Percentiles rank a stretch among this genome's conserved stretches.
Conservation (phyloP, 2,888 invertebrate genomes). For the Oligia fasciuncula region DNA sequence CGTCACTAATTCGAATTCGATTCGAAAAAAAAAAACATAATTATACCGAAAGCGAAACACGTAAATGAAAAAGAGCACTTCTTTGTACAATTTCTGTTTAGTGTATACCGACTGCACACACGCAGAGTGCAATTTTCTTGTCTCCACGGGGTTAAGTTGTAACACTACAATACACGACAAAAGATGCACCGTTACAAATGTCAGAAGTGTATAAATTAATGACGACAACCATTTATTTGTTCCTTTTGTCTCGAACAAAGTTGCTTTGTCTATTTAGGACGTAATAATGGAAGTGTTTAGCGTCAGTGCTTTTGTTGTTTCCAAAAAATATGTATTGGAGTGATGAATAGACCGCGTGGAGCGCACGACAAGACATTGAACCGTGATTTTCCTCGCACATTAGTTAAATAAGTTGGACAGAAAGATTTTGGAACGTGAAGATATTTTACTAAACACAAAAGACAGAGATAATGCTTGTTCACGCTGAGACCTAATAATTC, state of each 20-base stretch:
- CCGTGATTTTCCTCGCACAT: constrained; percentile 84
- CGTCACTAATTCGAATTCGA: constrained; percentile 86
- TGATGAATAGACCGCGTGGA: constrained; percentile 86
- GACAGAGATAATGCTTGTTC: constrained; percentile 59
- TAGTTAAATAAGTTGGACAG: constrained; percentile 77
- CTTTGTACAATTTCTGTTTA: constrained; percentile 72
- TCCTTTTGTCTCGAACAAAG: constrained; percentile 85
- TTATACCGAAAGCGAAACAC: constrained; percentile 79
- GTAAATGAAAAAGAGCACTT: constrained; percentile 77
- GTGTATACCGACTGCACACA: constrained; percentile 75
- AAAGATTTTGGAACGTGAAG: constrained; percentile 70
- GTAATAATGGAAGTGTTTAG: constrained; percentile 89
- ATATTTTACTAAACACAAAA: constrained; percentile 64
- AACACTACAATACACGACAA: constrained; percentile 74
- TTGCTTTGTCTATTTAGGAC: constrained; percentile 87
- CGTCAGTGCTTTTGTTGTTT: constrained; percentile 86
- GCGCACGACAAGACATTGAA: constrained; percentile 82
- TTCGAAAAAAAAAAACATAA: constrained; percentile 73
- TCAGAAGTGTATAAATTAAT: constrained; percentile 88
- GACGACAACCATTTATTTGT: constrained; percentile 87
- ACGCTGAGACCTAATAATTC: constrained; percentile 55
- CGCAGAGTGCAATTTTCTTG: constrained; percentile 85
- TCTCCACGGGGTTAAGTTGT: constrained; percentile 79
- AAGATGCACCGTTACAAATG: constrained; percentile 86
- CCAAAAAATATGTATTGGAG: constrained; percentile 79